phyloP scores from a whole-genome alignment of 2,797 vertebrate species.

The Hyperoplus lanceolatus region DNA sequence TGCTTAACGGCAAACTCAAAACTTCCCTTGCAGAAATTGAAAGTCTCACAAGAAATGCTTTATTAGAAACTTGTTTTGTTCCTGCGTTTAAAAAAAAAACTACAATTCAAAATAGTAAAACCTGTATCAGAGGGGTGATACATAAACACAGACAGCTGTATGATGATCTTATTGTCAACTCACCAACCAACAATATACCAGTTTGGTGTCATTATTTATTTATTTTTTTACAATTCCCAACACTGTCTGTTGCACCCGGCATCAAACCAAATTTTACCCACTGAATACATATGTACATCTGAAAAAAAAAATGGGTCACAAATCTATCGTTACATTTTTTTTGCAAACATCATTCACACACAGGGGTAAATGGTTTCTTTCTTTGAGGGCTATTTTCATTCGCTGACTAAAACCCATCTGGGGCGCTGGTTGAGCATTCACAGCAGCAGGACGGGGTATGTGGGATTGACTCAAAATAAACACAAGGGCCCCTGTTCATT shows the following conservation, averaged over 20 bases:
- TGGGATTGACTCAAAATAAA: conserved; percentile 26
- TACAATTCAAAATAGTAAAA: too few species aligned
- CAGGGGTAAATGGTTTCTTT: not conserved
- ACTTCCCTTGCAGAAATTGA: conserved; percentile 1
- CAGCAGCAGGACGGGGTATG: not conserved
- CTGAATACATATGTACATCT: not conserved
- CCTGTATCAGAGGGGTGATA: not conserved
- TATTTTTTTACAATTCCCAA: not conserved
- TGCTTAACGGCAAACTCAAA: not conserved
- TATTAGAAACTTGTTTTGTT: not conserved
- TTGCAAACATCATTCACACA: conserved; percentile 1
- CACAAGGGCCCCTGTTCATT: conserved; percentile 8
- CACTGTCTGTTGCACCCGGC: not conserved
- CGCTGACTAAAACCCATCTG: conserved; percentile 25
- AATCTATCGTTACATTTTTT: not conserved
- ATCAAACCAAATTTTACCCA: not conserved
- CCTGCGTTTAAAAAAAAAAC: too few species aligned
- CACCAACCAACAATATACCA: not conserved
- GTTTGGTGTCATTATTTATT: not conserved
- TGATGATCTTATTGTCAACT: not conserved
- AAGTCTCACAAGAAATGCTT: not conserved
- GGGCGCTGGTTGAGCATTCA: conserved; percentile 4
- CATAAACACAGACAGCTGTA: not conserved
- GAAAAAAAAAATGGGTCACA: not conserved
- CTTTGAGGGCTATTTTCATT: conserved; percentile 8